Conservation (phyloP, 2,113 vertebrate species). For the Embiotoca jacksoni region DNA sequence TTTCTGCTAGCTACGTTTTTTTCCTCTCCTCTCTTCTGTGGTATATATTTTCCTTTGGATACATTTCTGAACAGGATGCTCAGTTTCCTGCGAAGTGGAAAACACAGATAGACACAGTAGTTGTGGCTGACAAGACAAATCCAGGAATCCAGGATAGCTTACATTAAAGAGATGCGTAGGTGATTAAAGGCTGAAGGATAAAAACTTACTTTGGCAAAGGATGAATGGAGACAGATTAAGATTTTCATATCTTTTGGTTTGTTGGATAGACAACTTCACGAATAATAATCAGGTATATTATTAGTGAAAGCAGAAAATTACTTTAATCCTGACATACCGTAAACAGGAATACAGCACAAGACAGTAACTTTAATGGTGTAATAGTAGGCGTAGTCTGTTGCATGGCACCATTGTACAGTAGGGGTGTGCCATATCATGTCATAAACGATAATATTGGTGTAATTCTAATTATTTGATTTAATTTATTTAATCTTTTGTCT, state of each 20-base stretch:
- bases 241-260: no score
- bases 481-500: no score
- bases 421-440: no score
- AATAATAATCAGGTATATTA: no score
- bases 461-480: no score
- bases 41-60: slow-evolving; percentile 28
- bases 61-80: slow-evolving; percentile 15
- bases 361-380: not conserved
- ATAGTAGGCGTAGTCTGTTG: not conserved
- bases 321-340: not conserved
- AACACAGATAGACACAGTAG: slow-evolving; percentile 17
- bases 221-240: not conserved
- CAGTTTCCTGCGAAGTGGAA: slow-evolving; percentile 41
- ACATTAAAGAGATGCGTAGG: not conserved
- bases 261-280: no score
- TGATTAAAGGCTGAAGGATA: not conserved
- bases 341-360: not conserved
- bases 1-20: slow-evolving; percentile 3
- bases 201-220: not conserved
- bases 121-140: slow-evolving; percentile 5
- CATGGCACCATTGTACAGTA: no score
- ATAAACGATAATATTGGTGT: no score
- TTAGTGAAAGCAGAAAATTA: not conserved
- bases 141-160: not conserved
- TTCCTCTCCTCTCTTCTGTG: slow-evolving; percentile 21